phyloP scores from a whole-genome alignment of 2,888 invertebrate species.

The Phyto melanocephala region DNA sequence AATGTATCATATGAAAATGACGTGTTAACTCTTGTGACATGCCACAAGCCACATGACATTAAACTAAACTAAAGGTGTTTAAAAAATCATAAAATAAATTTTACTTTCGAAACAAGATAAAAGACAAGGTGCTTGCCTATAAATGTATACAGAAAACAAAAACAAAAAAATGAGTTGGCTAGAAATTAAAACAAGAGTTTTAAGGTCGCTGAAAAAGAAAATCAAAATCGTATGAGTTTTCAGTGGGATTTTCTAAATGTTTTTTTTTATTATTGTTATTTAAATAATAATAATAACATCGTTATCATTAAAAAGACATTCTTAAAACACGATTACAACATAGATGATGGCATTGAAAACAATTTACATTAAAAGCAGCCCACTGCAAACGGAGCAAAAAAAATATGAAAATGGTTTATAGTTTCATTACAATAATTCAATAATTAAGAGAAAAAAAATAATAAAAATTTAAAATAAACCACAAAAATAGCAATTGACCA shows the following conservation, averaged over 20 bases:
- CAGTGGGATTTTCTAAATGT: slow-evolving; percentile 54
- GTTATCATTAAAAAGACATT: slow-evolving; percentile 57
- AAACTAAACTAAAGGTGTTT: background rate
- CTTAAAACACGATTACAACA: slow-evolving; percentile 31
- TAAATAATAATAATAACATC: too few relatives aligned
- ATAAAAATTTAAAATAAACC: background rate
- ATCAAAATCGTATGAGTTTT: slow-evolving; percentile 37
- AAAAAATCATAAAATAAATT: background rate
- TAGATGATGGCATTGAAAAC: slow-evolving; percentile 58
- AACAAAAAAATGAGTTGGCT: slow-evolving; percentile 19
- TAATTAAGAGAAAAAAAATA: background rate
- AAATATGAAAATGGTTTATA: slow-evolving; percentile 23
- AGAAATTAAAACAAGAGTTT: slow-evolving; percentile 7
- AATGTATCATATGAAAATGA: too few relatives aligned
- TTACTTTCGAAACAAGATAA: background rate
- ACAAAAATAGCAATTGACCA: slow-evolving; percentile 47
- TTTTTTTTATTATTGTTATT: background rate
- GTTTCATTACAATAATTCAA: slow-evolving; percentile 20
- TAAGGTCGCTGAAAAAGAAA: slow-evolving; percentile 6
- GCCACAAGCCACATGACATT: background rate
- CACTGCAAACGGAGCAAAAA: background rate
- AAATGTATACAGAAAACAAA: background rate
- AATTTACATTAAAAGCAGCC: slow-evolving; percentile 26
- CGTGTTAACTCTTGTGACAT: too few relatives aligned
- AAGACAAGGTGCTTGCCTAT: background rate